Evolutionary conservation across 2,888 invertebrate genomes (phyloP), one percentile per base, ranked within the genome.

Genomic region (Podotricha telesiphe): DNA sequence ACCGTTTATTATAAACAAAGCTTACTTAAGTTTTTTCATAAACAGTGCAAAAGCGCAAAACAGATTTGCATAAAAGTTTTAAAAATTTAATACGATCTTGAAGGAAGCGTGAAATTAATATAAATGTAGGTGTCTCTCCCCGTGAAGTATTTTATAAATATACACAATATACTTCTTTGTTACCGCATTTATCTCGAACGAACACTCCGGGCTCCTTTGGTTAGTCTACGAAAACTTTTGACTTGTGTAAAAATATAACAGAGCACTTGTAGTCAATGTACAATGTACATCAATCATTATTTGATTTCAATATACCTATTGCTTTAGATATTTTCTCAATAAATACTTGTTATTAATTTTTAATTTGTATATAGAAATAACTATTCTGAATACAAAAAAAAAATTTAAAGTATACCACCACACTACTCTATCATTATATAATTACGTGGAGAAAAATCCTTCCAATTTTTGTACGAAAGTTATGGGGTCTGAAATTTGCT

Each of bases 141-240:
- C 66, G 72, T 68, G 73, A 68, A 73, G 72, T 73, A 73, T 77
- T 73, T 74, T 76, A 76, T 75, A 74, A 76, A 74, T 75, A 74
- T 70, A 69, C 72, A 72, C 69, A 61, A 67, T 73, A 72, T 72
- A 73, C 74, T 77, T 72, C 74, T 75, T 73, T 71, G 68, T 68
- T 71, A 83, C 86, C 84, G 80, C 86, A 87, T 87, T 88, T 88
- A 88, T 88, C 88, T 88, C 83, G 72, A 75, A 75, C 78, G 82
- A 87, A 86, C 88, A 88, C 87, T 87, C 87, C 70, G 78, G 77
- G 71, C 74, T 63, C 64, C 65, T 75, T 67, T 65, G 20, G 73
- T 53, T 68, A 34, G 53, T 48, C 75, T 42, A 47, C 70, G 10
- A 2, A 68, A 7, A 75, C 71, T 81, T 5, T 2, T 76, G 69